phyloP scores from a whole-genome alignment of 1,140 invertebrate species.

The Lordiphosa collinella region DNA sequence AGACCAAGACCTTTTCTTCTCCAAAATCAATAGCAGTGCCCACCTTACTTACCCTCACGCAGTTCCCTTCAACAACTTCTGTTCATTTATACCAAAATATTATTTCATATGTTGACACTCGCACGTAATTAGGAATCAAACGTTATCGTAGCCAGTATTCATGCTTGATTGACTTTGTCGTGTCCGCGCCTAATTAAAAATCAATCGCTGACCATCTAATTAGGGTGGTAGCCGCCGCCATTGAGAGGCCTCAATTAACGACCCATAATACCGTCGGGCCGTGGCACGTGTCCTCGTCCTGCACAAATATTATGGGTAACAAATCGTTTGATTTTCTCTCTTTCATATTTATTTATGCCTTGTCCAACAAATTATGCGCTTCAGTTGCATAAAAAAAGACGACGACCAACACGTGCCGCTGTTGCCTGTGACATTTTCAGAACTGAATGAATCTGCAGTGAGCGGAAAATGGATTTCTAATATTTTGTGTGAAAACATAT shows the following conservation, averaged over 20 bases:
- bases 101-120: slow-evolving; percentile 77
- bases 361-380: slow-evolving; percentile 76
- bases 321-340: slow-evolving; percentile 59
- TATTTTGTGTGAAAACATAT: slow-evolving; percentile 51
- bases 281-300: slow-evolving; percentile 65
- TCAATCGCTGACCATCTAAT: slow-evolving; percentile 60
- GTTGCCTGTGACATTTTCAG: slow-evolving; percentile 47
- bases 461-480: slow-evolving; percentile 79
- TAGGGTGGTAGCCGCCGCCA: slow-evolving; percentile 24
- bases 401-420: slow-evolving; percentile 59
- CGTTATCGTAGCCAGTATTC: slow-evolving; percentile 8
- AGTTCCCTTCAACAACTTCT: too few species aligned
- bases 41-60: too few species aligned
- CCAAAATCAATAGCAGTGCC: not conserved
- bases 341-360: slow-evolving; percentile 73
- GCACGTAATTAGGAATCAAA: slow-evolving; percentile 65
- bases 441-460: slow-evolving; percentile 75
- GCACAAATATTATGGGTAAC: slow-evolving; percentile 22
- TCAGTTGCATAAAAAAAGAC: slow-evolving; percentile 64
- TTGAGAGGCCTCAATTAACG: slow-evolving; percentile 36
- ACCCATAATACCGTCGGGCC: slow-evolving; percentile 16
- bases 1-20: too few species aligned
- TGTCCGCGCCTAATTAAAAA: slow-evolving; percentile 54
- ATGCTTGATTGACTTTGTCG: slow-evolving; percentile 51
- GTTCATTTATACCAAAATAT: slow-evolving; percentile 59